Base-by-base conservation (phyloP, 2,113 vertebrate species). In the Aegotheles bennettii region DNA sequence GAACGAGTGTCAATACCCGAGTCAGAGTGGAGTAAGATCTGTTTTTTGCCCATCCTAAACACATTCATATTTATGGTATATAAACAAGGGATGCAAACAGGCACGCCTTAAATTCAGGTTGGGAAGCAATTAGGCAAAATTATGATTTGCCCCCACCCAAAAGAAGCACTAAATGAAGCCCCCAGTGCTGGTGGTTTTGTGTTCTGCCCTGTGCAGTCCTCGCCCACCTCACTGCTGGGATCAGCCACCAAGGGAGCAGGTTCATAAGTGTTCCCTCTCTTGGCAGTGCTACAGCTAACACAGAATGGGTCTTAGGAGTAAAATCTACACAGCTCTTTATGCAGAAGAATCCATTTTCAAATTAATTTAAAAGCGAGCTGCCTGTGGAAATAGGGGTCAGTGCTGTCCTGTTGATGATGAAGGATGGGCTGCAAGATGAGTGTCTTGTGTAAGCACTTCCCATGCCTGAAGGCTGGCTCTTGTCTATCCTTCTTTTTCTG, bases 381-480 rank as follows among this genome's bases (percentile, higher is more conserved):
- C 36, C 54, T 0, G 0, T 36, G 40, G 28, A 89, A 73, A 65
- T 24, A 16, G 42, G 12, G 13, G 50, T 23, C 89, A 70, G 64
- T 93, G 51, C 40, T 78, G 18, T 60, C 40, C 29, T 40, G 25
- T 14, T 51, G 16, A 14, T 35, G 24, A 24, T 43, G 43, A 36
- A 24, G 92, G 51, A 85, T 0, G 9, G 18, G 33, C 31, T 60
- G 54, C 16, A 77, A 53, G 74, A 47, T 48, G 17, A 67, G 36
- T 4, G 33, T 21, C 36, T 48, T 15, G 3, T 0, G 6, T 8
- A 48, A 86, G n/a, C 0, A 1, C 42, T 82, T 74, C 47, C 64
- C 2, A 0, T 23, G 40, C 47, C 42, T 81, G 18, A 60, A 42
- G 31, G 36, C 1, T 60, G 64, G 45, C 70, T 71, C 70, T 45